Evolutionary conservation across 2,797 vertebrate genomes (phyloP), one percentile per base, ranked within the genome.

Genomic region (Spheniscus humboldti): DNA sequence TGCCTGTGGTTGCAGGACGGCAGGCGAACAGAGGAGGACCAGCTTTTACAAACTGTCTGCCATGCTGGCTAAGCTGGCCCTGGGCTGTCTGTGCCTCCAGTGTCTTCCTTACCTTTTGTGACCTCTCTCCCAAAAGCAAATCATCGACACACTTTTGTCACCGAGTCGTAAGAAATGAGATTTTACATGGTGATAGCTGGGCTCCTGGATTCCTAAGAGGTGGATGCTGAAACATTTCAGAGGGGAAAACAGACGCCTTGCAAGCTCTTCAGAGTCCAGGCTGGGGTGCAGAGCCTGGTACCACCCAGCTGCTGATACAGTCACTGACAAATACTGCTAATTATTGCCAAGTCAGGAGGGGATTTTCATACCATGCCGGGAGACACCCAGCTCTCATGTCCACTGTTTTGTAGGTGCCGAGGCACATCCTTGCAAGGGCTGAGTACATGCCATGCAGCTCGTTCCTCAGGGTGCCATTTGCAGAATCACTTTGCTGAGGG

Each of bases 371-470:
- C 30, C 33, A 6, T 5, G 24, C 28, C 74, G 39, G 66, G 27
- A 39, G 37, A 59, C 14, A 39, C 45, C 25, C 68, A 37, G 68
- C 75, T 43, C 41, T 37, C 4, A 12, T 2, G 4, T 7, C 52
- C 6, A 18, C 53, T 55, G 30, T 35, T 35, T 30, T 20, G 20
- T 3, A 19, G 72, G 64, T 37, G 50, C 64, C 31, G 11, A 30
- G 41, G 27, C 50, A 13, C 64, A 22, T 4, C 76, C 43, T 27
- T 31, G 10, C 35, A 5, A 31, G 35, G 47, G 39, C 15, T 17
- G 19, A 55, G 25, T 2, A 7, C 6, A 1, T 3, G 13, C 18
- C 66, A 4, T 0, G 39, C 39, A 37, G 53, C 72, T 55, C 17
- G 1, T 10, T 63, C 48, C 76, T 37, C 18, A 2, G 33, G 43